These are phyloP conservation scores for Micromesistius poutassou DNA, from an alignment of 2,797 vertebrate genomes.

Conservation along the genomic window DNA sequence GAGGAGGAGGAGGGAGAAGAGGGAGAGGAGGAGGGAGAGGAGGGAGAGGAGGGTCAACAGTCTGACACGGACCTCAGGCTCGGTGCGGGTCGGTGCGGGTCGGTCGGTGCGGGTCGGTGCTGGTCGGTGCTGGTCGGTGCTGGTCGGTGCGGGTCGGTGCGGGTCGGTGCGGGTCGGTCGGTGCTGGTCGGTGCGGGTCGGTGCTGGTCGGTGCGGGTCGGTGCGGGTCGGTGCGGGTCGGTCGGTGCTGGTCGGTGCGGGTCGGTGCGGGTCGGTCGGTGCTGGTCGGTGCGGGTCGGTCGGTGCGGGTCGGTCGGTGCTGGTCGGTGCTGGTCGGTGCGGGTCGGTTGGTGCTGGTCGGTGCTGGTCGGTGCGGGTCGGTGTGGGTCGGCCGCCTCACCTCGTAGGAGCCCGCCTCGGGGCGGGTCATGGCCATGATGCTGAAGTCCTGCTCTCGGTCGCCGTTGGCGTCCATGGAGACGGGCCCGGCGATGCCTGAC, in stretches of 20 bases:
- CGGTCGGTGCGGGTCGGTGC: background rate
- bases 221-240: background rate
- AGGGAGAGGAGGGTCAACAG: background rate
- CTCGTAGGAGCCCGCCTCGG: conserved; percentile 86
- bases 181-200: background rate
- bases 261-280: background rate
- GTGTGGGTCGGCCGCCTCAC: conserved; percentile 63
- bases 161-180: background rate
- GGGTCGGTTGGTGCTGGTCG: too few relatives aligned
- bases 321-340: background rate
- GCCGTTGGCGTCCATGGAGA: conserved; percentile 90
- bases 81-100: background rate
- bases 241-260: background rate
- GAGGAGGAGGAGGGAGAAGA: too few relatives aligned
- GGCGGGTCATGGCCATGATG: conserved; percentile 89
- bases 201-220: background rate
- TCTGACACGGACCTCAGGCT: background rate
- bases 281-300: background rate
- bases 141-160: background rate
- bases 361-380: background rate
- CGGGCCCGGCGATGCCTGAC: conserved; percentile 92
- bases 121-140: background rate
- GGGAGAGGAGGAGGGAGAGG: conserved; percentile 7
- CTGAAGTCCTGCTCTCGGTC: conserved; percentile 96
- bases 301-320: too few relatives aligned